Conservation (phyloP, 1,140 invertebrate genomes). For the Megalopta genalis region DNA sequence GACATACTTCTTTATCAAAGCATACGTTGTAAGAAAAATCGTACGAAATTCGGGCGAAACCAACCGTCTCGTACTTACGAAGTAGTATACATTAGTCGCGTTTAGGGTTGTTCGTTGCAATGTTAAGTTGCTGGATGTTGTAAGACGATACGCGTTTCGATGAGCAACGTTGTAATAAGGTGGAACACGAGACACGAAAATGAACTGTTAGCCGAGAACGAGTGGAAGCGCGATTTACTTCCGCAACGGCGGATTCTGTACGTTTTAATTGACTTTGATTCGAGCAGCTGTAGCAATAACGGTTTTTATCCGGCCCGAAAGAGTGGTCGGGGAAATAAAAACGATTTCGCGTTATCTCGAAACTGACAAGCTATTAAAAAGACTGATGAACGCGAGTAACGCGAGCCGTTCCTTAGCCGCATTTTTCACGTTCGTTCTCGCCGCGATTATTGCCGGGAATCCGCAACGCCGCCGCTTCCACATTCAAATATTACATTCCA, state of each 20-base stretch:
- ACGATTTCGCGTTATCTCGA: conserved; percentile 32
- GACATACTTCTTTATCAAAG: no score
- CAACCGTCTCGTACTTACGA: no score
- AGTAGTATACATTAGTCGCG: no score
- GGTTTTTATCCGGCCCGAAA: not conserved
- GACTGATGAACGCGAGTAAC: conserved; percentile 32
- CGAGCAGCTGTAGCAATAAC: conserved; percentile 8
- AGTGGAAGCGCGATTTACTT: not conserved
- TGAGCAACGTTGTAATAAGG: no score
- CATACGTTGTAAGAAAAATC: no score
- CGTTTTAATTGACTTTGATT: conserved; percentile 24
- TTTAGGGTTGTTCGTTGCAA: no score
- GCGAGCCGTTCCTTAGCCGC: conserved; percentile 17
- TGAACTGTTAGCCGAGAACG: no score
- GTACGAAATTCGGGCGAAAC: no score
- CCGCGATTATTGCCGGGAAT: not conserved
- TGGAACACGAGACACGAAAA: no score
- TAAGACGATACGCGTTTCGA: no score
- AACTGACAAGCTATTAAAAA: conserved; percentile 38
- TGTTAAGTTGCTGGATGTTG: no score
- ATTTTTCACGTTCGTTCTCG: conserved; percentile 18
- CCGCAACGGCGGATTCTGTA: not conserved
- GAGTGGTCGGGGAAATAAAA: conserved; percentile 18
- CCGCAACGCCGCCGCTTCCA: conserved; percentile 2
- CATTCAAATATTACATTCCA: not conserved